Evolutionary conservation across 2,888 invertebrate species (phyloP), one percentile per base, ranked within the genome.

Genomic region (Tricholauxania praeusta): DNA sequence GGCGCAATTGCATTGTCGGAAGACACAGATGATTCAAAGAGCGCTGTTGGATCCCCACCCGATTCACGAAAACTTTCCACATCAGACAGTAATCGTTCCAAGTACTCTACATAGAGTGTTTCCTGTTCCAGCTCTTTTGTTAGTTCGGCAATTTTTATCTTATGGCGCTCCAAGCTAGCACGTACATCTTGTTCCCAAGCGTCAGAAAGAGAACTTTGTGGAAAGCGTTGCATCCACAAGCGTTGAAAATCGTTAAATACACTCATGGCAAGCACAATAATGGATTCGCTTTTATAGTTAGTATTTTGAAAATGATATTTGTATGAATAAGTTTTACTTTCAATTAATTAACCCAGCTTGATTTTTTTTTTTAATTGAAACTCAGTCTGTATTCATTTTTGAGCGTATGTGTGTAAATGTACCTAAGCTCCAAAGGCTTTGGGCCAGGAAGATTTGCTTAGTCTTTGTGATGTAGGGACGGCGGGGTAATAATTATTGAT

Each of bases 111-210:
- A 84, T 96, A 96, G 83, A 95, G 93, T 84, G 95, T 94, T 87
- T 96, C 96, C 86, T 96, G 95, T 85, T 95, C 95, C 78, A 96
- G 89, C 88, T 96, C 96, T 86, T 95, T 94, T 85, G 92, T 92
- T 72, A 96, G 89, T 81, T 93, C 91, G 78, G 91, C 89, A 78
- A 96, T 95, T 90, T 94, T 94, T 87, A 94, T 92, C 89, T 94
- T 94, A 90, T 96, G 96, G 88, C 95, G 94, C 83, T 93, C 92
- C 82, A 96, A 91, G 89, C 96, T 96, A 80, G 94, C 94, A 85
- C 95, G 92, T 85, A 96, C 95, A 90, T 96, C 95, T 89, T 95
- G 95, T 88, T 96, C 96, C 96, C 95, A 96, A 86, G 95, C 95
- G 86, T 94, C 94, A 87, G 96, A 96, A 82, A 96, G 90, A 81